Evolutionary conservation across 2,113 vertebrate species (phyloP).

Genomic region (Cynoglossus semilaevis): DNA sequence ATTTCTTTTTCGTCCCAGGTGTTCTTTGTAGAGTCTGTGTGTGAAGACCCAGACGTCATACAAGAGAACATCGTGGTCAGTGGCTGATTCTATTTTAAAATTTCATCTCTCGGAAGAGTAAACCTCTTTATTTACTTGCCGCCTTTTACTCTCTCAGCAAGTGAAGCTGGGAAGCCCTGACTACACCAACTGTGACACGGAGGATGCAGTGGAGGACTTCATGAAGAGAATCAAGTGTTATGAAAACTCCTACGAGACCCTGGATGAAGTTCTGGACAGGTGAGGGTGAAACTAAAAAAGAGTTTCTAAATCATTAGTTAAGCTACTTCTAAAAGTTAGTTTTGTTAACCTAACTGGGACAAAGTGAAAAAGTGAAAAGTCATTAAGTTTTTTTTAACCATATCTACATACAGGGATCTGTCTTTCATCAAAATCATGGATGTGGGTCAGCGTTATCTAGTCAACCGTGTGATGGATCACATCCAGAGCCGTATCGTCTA

Average conservation of each 20-base stretch:
- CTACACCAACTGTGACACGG: slow-evolving; percentile 90
- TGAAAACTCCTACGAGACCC: slow-evolving; percentile 89
- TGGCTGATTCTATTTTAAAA: slow-evolving; percentile 11
- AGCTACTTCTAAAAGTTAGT: no score
- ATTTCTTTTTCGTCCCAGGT: slow-evolving; percentile 73
- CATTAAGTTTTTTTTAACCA: no score
- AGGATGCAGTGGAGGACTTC: slow-evolving; percentile 93
- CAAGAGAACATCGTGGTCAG: slow-evolving; percentile 96
- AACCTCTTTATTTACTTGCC: neutral
- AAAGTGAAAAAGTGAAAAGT: no score
- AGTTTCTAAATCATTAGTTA: neutral
- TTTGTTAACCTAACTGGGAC: no score
- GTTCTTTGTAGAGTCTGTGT: slow-evolving; percentile 97
- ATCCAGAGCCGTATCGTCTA: slow-evolving; percentile 98
- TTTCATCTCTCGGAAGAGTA: neutral
- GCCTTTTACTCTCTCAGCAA: slow-evolving; percentile 78
- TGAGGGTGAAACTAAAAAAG: slow-evolving; percentile 56
- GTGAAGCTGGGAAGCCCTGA: slow-evolving; percentile 96
- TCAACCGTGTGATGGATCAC: slow-evolving; percentile 95
- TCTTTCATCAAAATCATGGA: slow-evolving; percentile 99
- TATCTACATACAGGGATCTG: slow-evolving; percentile 80
- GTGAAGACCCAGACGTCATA: slow-evolving; percentile 95
- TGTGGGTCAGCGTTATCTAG: slow-evolving; percentile 91
- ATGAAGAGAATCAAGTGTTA: slow-evolving; percentile 98
- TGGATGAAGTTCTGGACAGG: slow-evolving; percentile 93